Base-by-base conservation (phyloP, 2,113 vertebrate genomes). In the Glaucidium brasilianum region DNA sequence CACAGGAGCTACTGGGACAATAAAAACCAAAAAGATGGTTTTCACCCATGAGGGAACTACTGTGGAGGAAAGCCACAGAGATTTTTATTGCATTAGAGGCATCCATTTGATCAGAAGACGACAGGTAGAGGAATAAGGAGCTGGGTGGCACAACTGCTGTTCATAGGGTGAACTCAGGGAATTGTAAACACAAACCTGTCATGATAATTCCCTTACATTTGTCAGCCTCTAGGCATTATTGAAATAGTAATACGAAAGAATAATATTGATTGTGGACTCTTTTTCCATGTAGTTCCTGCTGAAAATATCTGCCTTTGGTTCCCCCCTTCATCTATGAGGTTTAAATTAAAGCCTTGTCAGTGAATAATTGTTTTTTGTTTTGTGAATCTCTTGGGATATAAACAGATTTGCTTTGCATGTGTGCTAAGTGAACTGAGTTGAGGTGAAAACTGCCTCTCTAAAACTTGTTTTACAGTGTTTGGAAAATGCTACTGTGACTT, bases 291-390 rank as follows among this genome's bases (percentile, higher is more conserved):
- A 19, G 12, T 72, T 96, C 37, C 35, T 71, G 23, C 50, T 71
- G 89, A 67, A 96, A 91, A 85, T 30, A 85, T 91, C 92, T 90
- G 58, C 71, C 52, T 93, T 72, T 71, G 18, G 32, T 84, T 39
- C 37, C 15, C 21, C 29, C 4, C 53, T 78, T 96, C 60, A 72
- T 71, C 84, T 81, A 12, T 84, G 47, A 87, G 43, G 52, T 82
- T 88, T 90, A 89, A 91, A 74, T 90, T 94, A 49, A 39, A 80
- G n/a, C 43, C 72, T 88, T 79, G 82, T 86, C 75, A 34, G 15
- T 78, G 95, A 97, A 85, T 89, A 89, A 96, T 94, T 92, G 84
- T 92, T 84, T 91, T 49, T 23, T 89, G 30, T 78, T 10, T 75
- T 75, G 60, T 75, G 62, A 60, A 64, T 78, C 76, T 87, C 80